phyloP scores from a whole-genome alignment of 2,113 vertebrate species.

The Cyprinodon variegatus region DNA sequence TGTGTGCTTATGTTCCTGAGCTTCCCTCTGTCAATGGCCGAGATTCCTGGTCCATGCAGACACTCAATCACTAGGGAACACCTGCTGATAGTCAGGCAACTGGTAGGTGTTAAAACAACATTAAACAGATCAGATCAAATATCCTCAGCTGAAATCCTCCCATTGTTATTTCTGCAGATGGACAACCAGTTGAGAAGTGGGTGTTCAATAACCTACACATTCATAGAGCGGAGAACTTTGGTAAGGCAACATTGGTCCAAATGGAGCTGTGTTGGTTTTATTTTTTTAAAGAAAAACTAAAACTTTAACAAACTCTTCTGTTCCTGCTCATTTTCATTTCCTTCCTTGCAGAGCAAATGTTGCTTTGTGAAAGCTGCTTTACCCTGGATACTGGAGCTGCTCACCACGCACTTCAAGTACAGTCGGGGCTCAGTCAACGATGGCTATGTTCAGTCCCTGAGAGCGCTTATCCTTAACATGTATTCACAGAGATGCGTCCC shows the following conservation, averaged over 20 bases:
- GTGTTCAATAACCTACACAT: conserved; percentile 79
- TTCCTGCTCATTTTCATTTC: background rate
- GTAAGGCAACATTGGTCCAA: conserved; percentile 62
- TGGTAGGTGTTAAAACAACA: conserved; percentile 67
- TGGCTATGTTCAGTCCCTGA: conserved; percentile 73
- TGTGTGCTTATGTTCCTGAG: conserved; percentile 81
- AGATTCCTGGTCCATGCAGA: conserved; percentile 80
- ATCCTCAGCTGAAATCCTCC: background rate
- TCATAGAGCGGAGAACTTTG: conserved; percentile 78
- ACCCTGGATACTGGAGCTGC: conserved; percentile 79
- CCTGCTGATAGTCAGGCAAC: conserved; percentile 73
- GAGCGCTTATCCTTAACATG: conserved; percentile 78
- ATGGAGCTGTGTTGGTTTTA: background rate
- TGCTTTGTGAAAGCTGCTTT: conserved; percentile 83
- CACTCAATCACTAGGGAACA: conserved; percentile 81
- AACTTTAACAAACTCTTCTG: background rate
- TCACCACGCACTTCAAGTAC: conserved; percentile 77
- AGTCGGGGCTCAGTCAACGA: conserved; percentile 73
- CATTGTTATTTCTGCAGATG: conserved; percentile 67
- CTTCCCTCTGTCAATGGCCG: conserved; percentile 76
- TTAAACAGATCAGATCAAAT: background rate
- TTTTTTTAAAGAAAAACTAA: conserved; percentile 1
- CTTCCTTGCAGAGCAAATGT: conserved; percentile 72
- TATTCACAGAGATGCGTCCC: conserved; percentile 82
- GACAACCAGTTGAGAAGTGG: conserved; percentile 80